phyloP scores from a whole-genome alignment of 2,113 vertebrate genomes.

The Zootoca vivipara region DNA sequence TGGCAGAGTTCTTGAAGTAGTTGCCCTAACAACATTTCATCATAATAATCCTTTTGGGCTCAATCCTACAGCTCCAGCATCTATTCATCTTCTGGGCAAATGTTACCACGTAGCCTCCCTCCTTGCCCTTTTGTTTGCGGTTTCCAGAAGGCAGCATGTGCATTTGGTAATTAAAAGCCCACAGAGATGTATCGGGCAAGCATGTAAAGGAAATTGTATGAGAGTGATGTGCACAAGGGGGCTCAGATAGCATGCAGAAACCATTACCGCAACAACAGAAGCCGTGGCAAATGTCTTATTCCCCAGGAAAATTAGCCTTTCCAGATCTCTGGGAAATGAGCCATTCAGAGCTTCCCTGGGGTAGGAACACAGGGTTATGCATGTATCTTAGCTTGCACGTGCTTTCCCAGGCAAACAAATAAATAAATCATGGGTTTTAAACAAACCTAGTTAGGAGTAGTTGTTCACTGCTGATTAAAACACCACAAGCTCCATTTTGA shows the following conservation, averaged over 20 bases:
- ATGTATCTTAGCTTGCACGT: background rate
- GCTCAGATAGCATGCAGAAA: accelerated
- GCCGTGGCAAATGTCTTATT: background rate
- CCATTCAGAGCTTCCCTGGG: background rate
- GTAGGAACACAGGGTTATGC: background rate
- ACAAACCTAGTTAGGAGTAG: too few species aligned
- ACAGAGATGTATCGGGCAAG: background rate
- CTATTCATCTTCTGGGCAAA: background rate
- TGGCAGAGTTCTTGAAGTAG: background rate
- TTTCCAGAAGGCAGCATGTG: background rate
- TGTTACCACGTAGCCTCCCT: background rate
- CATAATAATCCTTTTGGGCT: background rate
- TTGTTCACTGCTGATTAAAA: too few species aligned
- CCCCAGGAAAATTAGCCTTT: background rate
- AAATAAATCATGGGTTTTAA: too few species aligned
- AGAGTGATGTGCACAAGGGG: background rate
- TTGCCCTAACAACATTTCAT: background rate
- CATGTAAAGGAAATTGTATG: background rate
- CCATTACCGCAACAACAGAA: background rate
- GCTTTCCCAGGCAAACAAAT: too few species aligned
- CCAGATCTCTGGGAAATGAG: background rate
- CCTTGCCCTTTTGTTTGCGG: background rate
- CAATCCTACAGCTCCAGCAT: background rate
- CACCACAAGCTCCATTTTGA: too few species aligned
- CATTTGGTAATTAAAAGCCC: background rate